Conservation (phyloP, 1,140 invertebrate species). For the Orchestia grillus region DNA sequence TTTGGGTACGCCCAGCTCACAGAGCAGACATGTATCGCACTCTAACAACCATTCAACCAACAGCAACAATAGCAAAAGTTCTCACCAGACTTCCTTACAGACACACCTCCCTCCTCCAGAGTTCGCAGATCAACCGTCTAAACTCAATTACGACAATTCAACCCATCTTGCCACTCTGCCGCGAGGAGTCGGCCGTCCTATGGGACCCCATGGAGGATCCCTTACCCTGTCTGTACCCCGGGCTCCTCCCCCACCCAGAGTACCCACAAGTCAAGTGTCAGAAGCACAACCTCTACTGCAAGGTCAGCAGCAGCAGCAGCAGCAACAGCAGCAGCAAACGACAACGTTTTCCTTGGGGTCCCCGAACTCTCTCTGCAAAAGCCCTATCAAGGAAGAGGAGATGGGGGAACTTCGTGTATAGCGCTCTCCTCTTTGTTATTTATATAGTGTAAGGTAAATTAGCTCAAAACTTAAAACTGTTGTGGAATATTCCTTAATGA, state of each 20-base stretch:
- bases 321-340: constrained; percentile 13
- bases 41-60: constrained; percentile 57
- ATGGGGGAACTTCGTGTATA: constrained; percentile 66
- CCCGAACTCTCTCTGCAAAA: constrained; percentile 66
- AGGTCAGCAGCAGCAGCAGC: constrained; percentile 66
- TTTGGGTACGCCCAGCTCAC: constrained; percentile 61
- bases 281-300: constrained; percentile 68
- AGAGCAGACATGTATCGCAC: constrained; percentile 59
- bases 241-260: constrained; percentile 74
- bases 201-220: constrained; percentile 70
- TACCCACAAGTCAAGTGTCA: constrained; percentile 64
- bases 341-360: constrained; percentile 67
- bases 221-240: constrained; percentile 65
- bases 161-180: constrained; percentile 67
- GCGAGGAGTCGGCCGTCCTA: constrained; percentile 75
- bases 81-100: constrained; percentile 64
- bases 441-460: constrained; percentile 51
- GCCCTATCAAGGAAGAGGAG: constrained; percentile 65
- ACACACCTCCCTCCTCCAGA: constrained; percentile 69
- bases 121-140: constrained; percentile 69
- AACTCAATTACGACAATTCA: constrained; percentile 61
- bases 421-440: constrained; percentile 58
- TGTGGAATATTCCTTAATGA: background rate
- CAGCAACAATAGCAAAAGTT: constrained; percentile 59
- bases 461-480: constrained; percentile 18